These are phyloP conservation scores for Augochlorella aurata DNA, from an alignment of 2,888 invertebrate genomes.

Conservation along the genomic window DNA sequence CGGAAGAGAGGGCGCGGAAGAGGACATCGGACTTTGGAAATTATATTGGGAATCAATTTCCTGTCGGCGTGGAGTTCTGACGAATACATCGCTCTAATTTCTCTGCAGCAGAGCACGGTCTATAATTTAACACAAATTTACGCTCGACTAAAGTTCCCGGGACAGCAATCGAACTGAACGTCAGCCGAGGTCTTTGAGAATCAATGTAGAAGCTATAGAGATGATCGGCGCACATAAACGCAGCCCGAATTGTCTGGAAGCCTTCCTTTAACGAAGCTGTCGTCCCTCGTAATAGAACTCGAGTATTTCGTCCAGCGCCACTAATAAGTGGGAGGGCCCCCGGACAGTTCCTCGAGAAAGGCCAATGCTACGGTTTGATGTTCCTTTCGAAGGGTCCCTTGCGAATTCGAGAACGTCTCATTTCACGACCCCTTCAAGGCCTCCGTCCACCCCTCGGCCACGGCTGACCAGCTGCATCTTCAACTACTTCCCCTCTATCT, in stretches of 20 bases:
- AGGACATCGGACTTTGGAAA: slow-evolving; percentile 2
- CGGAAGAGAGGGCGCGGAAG: not conserved
- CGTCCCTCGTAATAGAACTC: slow-evolving; percentile 60
- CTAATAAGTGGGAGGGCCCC: slow-evolving; percentile 62
- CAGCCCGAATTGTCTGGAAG: slow-evolving; percentile 52
- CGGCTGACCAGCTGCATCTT: slow-evolving; percentile 57
- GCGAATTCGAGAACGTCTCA: slow-evolving; percentile 69
- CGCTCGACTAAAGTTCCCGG: slow-evolving; percentile 47
- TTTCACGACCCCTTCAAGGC: slow-evolving; percentile 63
- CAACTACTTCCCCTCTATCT: slow-evolving; percentile 35
- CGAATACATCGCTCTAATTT: slow-evolving; percentile 24
- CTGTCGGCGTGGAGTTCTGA: slow-evolving; percentile 8
- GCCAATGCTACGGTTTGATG: slow-evolving; percentile 55
- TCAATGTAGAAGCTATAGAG: slow-evolving; percentile 50
- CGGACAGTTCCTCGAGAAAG: slow-evolving; percentile 59
- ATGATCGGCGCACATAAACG: slow-evolving; percentile 55
- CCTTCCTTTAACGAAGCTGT: slow-evolving; percentile 63
- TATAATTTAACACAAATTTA: slow-evolving; percentile 51
- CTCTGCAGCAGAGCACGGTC: slow-evolving; percentile 17
- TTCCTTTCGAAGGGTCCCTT: slow-evolving; percentile 61
- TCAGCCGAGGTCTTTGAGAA: slow-evolving; percentile 49
- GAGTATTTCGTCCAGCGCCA: slow-evolving; percentile 61
- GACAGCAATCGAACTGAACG: slow-evolving; percentile 45
- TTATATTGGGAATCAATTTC: slow-evolving; percentile 17
- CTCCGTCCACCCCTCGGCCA: slow-evolving; percentile 36